Evolutionary conservation across 2,888 invertebrate species (phyloP).

Genomic region (Formica aserva): DNA sequence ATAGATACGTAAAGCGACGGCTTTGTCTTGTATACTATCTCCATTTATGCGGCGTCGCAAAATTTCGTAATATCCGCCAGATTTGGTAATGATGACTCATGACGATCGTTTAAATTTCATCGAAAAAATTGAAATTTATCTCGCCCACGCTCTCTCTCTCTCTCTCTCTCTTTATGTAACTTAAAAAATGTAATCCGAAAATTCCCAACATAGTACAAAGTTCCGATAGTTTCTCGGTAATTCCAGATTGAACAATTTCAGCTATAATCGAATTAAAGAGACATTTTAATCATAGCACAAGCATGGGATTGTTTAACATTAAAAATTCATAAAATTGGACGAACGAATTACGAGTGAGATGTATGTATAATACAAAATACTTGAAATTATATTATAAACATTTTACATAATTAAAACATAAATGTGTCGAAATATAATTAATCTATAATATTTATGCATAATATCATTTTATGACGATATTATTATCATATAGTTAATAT

Average conservation of each 20-base stretch:
- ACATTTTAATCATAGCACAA: not conserved
- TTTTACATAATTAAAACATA: not conserved
- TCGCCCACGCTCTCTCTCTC: not conserved
- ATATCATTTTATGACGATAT: not conserved
- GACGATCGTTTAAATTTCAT: not conserved
- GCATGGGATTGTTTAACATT: not conserved
- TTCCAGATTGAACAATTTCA: not conserved
- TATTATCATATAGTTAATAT: not conserved
- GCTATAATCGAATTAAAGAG: not conserved
- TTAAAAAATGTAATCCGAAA: not conserved
- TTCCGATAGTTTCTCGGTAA: not conserved
- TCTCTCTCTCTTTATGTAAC: not conserved
- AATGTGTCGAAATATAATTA: not conserved
- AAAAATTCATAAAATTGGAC: not conserved
- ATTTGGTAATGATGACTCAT: not conserved
- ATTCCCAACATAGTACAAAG: not conserved
- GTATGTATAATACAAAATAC: not conserved
- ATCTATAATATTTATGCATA: not conserved
- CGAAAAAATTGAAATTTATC: not conserved
- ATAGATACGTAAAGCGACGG: not conserved
- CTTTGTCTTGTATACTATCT: not conserved
- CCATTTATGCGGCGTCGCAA: not conserved
- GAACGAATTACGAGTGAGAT: not conserved
- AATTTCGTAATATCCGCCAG: constrained; percentile 1
- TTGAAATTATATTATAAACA: not conserved